phyloP scores from a whole-genome alignment of 2,113 vertebrate species.

The Poeciliopsis occidentalis region DNA sequence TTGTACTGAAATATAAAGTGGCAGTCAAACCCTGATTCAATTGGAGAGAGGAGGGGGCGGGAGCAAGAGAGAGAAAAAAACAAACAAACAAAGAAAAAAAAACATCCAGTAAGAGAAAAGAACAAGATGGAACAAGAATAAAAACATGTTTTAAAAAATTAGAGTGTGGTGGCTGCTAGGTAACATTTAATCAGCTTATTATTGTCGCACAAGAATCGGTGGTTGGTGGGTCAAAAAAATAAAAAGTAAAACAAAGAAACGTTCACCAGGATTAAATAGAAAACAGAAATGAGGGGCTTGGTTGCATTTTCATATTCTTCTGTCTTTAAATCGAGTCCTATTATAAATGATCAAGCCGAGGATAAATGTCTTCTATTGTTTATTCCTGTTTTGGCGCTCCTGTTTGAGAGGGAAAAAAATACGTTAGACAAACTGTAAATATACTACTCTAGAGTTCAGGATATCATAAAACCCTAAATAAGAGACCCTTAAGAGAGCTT shows the following conservation, averaged over 20 bases:
- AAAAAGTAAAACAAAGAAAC: slow-evolving; percentile 54
- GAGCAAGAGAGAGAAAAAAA: no score
- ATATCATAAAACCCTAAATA: not conserved
- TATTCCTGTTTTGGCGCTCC: slow-evolving; percentile 94
- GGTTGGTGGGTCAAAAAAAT: slow-evolving; percentile 81
- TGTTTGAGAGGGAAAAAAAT: slow-evolving; percentile 70
- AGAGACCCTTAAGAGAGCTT: not conserved
- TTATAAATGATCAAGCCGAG: slow-evolving; percentile 82
- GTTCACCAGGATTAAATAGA: slow-evolving; percentile 83
- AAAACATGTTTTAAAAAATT: slow-evolving; percentile 30
- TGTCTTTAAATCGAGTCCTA: slow-evolving; percentile 80
- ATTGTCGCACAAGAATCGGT: slow-evolving; percentile 85
- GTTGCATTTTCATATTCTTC: slow-evolving; percentile 77
- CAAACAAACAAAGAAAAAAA: no score
- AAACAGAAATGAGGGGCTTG: slow-evolving; percentile 68
- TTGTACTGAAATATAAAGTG: no score
- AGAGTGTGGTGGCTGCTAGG: slow-evolving; percentile 65
- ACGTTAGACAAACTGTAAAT: slow-evolving; percentile 19
- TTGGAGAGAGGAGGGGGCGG: no score
- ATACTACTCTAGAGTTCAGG: not conserved
- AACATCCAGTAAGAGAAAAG: no score
- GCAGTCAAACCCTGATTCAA: no score
- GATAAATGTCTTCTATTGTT: slow-evolving; percentile 86
- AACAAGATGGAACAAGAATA: slow-evolving; percentile 63
- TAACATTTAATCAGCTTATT: slow-evolving; percentile 82